Percentiles rank a stretch among this genome's conserved stretches.
phyloP scores from a whole-genome alignment of 2,888 invertebrate genomes.

The Drosophila putrida region DNA sequence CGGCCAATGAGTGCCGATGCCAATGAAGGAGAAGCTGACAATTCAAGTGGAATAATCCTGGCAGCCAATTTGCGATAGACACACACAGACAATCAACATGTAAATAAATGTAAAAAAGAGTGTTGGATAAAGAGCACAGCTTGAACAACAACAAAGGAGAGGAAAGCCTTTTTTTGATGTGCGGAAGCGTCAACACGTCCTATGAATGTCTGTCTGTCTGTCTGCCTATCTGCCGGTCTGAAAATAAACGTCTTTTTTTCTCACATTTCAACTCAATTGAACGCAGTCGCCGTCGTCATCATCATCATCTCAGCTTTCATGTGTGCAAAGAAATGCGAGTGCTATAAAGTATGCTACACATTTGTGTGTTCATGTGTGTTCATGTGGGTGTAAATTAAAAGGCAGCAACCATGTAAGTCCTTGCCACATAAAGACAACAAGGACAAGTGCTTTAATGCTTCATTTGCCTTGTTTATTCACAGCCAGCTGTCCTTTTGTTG shows the following conservation, averaged over 20 bases:
- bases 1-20: conserved; percentile 60
- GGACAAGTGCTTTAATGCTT: conserved; percentile 83
- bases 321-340: conserved; percentile 70
- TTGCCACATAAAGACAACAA: conserved; percentile 53
- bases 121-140: conserved; percentile 38
- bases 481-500: conserved; percentile 76
- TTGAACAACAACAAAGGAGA: conserved; percentile 50
- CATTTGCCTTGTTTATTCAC: conserved; percentile 82
- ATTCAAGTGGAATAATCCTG: conserved; percentile 80
- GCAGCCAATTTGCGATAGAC: conserved; percentile 78
- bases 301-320: conserved; percentile 61
- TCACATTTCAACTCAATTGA: conserved; percentile 76
- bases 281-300: conserved; percentile 43
- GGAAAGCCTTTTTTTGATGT: conserved; percentile 66
- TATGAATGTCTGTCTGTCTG: conserved; percentile 28
- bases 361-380: conserved; percentile 20
- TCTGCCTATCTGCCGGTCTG: conserved; percentile 11
- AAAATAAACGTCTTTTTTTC: conserved; percentile 25
- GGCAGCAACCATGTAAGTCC: conserved; percentile 44
- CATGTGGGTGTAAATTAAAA: conserved; percentile 53
- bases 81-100: conserved; percentile 64
- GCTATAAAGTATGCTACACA: conserved; percentile 50
- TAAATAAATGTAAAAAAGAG: conserved; percentile 80
- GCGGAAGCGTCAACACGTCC: conserved; percentile 75
- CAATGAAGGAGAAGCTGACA: conserved; percentile 73